phyloP scores from a whole-genome alignment of 2,797 vertebrate species.

The Aeoliscus strigatus region DNA sequence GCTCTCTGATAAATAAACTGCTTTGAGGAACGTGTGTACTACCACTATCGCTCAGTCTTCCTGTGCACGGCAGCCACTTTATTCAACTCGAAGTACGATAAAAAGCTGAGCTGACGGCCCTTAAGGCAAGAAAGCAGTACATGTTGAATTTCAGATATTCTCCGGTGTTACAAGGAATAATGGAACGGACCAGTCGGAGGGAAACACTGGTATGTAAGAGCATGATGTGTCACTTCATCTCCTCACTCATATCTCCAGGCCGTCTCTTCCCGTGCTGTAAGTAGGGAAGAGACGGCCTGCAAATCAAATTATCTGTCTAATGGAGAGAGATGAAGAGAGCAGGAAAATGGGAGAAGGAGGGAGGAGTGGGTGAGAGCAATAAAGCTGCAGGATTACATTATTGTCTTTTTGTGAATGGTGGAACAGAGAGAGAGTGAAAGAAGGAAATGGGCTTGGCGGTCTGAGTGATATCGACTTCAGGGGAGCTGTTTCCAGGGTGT shows the following conservation, averaged over 20 bases:
- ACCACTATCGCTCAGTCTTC: too few species aligned
- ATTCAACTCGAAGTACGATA: too few species aligned
- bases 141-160: neutral
- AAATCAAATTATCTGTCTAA: slow-evolving; percentile 72
- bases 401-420: slow-evolving; percentile 65
- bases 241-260: slow-evolving; percentile 40
- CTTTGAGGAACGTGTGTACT: too few species aligned
- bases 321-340: slow-evolving; percentile 54
- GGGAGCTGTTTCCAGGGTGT: slow-evolving; percentile 66
- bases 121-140: too few species aligned
- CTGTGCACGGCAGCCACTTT: too few species aligned
- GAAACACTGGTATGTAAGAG: slow-evolving; percentile 19
- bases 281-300: slow-evolving; percentile 51
- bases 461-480: slow-evolving; percentile 66
- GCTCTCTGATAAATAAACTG: too few species aligned
- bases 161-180: slow-evolving; percentile 3
- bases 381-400: slow-evolving; percentile 61
- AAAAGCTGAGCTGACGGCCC: too few species aligned
- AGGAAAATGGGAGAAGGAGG: slow-evolving; percentile 30
- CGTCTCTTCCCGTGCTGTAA: slow-evolving; percentile 31
- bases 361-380: slow-evolving; percentile 43
- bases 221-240: slow-evolving; percentile 21
- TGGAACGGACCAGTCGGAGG: neutral
- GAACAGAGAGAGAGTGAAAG: slow-evolving; percentile 21
- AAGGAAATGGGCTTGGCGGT: slow-evolving; percentile 54